A percentile compares a stretch with the other conserved stretches of the same genome.
Evolutionary conservation across 2,113 vertebrate genomes (phyloP).

Genomic region (Rhinoderma darwinii): DNA sequence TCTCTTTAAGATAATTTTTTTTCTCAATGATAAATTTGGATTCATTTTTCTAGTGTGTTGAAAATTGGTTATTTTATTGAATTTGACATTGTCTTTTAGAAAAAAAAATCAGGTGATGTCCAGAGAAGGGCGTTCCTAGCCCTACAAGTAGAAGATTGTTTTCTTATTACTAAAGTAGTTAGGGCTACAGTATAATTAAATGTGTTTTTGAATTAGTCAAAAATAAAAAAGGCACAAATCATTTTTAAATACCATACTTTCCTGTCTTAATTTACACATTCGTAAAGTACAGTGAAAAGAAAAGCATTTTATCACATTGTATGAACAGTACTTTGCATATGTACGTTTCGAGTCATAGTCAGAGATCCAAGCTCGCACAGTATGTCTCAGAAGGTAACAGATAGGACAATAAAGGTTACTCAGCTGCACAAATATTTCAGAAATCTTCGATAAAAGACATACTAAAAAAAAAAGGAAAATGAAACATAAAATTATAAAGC

Average conservation of each 20-base stretch:
- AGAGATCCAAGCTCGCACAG: slow-evolving; percentile 68
- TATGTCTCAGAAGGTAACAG: slow-evolving; percentile 66
- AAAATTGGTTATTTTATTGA: slow-evolving; percentile 5
- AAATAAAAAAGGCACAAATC: slow-evolving; percentile 54
- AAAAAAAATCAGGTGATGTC: background rate
- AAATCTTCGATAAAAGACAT: slow-evolving; percentile 78
- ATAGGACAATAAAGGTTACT: slow-evolving; percentile 67
- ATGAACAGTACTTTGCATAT: slow-evolving; percentile 77
- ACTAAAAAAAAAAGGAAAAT: slow-evolving; percentile 59
- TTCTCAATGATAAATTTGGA: background rate
- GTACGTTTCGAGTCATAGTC: slow-evolving; percentile 69
- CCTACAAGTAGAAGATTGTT: background rate
- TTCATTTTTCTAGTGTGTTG: background rate
- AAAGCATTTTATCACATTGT: slow-evolving; percentile 41
- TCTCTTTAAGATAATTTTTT: background rate
- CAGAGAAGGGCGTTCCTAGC: background rate
- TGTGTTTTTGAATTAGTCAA: slow-evolving; percentile 19
- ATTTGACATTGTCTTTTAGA: background rate
- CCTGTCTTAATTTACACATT: slow-evolving; percentile 73
- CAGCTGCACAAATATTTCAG: slow-evolving; percentile 75
- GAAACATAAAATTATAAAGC: slow-evolving; percentile 81
- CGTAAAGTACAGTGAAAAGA: slow-evolving; percentile 70
- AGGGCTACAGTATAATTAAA: background rate
- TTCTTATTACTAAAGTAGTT: background rate
- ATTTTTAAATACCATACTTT: slow-evolving; percentile 61